Evolutionary conservation across 2,888 invertebrate genomes (phyloP), one percentile per base, ranked within the genome.

Genomic region (Polymixis lichenea): DNA sequence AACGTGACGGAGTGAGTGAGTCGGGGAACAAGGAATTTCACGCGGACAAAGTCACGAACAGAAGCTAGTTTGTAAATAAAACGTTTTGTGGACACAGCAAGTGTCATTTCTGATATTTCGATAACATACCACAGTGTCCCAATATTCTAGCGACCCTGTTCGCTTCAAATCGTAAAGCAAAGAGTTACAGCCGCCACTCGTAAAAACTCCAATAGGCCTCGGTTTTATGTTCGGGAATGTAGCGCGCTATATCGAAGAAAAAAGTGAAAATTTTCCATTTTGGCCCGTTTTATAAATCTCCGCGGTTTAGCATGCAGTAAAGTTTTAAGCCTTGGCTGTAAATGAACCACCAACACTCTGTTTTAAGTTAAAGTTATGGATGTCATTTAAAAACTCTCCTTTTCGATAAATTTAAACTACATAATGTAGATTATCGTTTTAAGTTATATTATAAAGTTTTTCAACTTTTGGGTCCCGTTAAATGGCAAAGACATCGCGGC

Each of bases 181-280:
- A 73, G 79, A 85, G 86, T 88, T 82, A 88, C 78, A 62, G 77
- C 70, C 75, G 65, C 65, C 84, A 83, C 87, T 90, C 91, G 89
- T 92, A 91, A 92, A 91, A 91, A 86, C 84, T 87, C 85, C 89
- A 87, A 89, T 90, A 85, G 87, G 70, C 78, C 60, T 78, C 80
- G 78, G 82, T 83, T 88, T 90, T 90, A 88, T 80, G 84, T 78
- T 84, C 76, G 72, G 80, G 60, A 80, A 86, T 72, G 79, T 80
- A 77, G 53, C 72, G 53, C 73, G 77, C 53, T 82, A 74, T 83
- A 85, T 83, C 79, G 81, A 77, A 82, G 79, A 58, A 82, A 81
- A 84, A 86, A 84, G 79, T 72, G 77, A 75, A 82, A 77, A 55
- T 68, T 83, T 77, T 73, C 81, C 82, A 80, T 81, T 84, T 79